Evolutionary conservation across 2,113 vertebrate genomes (phyloP).

Genomic region (Rana temporaria): DNA sequence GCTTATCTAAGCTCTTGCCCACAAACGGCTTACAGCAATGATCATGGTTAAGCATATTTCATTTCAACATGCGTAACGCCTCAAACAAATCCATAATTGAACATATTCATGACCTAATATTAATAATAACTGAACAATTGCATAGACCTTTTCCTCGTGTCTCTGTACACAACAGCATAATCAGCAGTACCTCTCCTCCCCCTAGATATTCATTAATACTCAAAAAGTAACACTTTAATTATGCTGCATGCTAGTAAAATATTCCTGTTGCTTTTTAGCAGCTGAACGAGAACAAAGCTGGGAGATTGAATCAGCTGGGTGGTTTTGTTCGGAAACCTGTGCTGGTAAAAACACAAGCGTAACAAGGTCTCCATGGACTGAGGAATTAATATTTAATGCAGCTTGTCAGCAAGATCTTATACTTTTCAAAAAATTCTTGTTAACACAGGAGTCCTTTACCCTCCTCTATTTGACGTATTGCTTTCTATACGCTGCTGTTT

Average conservation of each 20-base stretch:
- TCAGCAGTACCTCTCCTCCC: background rate
- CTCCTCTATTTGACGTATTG: constrained; percentile 58
- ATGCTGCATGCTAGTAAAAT: constrained; percentile 35
- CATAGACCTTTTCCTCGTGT: background rate
- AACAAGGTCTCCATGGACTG: constrained; percentile 78
- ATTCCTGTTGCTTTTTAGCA: constrained; percentile 53
- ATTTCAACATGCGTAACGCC: no score
- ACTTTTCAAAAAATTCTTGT: constrained; percentile 69
- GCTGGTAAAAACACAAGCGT: constrained; percentile 65
- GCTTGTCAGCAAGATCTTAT: constrained; percentile 80
- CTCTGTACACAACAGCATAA: background rate
- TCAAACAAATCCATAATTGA: no score
- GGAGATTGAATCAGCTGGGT: constrained; percentile 55
- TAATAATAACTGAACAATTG: no score
- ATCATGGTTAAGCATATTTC: no score
- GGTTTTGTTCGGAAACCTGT: constrained; percentile 57
- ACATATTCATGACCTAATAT: no score
- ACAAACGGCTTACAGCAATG: no score
- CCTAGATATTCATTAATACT: constrained; percentile 42
- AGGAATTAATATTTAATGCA: constrained; percentile 82
- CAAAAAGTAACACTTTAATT: constrained; percentile 54
- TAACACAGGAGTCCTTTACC: constrained; percentile 64
- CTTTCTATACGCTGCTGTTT: constrained; percentile 58
- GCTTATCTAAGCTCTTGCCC: no score
- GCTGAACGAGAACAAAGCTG: constrained; percentile 53